Evolutionary conservation across 2,888 invertebrate genomes (phyloP).

Genomic region (Microdon myrmicae): DNA sequence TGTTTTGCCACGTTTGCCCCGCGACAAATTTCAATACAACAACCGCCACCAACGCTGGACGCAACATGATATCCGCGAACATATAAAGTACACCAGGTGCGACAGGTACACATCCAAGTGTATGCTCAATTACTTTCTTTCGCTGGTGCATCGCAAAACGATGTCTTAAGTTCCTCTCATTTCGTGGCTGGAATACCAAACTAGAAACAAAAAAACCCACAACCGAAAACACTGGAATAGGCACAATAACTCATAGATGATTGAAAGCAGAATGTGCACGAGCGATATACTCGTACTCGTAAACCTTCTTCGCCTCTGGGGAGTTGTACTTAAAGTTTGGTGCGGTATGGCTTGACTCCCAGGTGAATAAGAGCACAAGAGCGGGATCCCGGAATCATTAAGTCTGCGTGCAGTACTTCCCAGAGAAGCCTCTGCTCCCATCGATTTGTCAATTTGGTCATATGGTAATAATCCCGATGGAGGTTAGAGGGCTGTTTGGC

Average conservation of each 20-base stretch:
- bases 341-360: conserved; percentile 16
- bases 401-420: conserved; percentile 14
- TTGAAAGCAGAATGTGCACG: conserved; percentile 35
- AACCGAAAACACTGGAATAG: too few relatives aligned
- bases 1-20: conserved; percentile 21
- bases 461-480: conserved; percentile 28
- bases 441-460: conserved; percentile 46
- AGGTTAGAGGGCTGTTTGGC: not conserved
- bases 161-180: conserved; percentile 21
- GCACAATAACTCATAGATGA: conserved; percentile 18
- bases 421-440: conserved; percentile 26
- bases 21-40: too few relatives aligned
- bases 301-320: conserved; percentile 43
- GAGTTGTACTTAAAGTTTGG: conserved; percentile 21
- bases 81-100: too few relatives aligned
- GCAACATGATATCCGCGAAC: too few relatives aligned
- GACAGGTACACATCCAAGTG: conserved; percentile 9
- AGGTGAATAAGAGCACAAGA: conserved; percentile 47
- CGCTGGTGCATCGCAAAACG: conserved; percentile 1
- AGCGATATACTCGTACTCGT: too few relatives aligned
- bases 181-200: conserved; percentile 22
- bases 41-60: conserved; percentile 1
- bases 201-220: conserved; percentile 10
- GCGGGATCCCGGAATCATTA: conserved; percentile 42
- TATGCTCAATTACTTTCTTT: conserved; percentile 3